Conservation (phyloP, 2,113 vertebrate genomes). For the Fregetta grallaria region DNA sequence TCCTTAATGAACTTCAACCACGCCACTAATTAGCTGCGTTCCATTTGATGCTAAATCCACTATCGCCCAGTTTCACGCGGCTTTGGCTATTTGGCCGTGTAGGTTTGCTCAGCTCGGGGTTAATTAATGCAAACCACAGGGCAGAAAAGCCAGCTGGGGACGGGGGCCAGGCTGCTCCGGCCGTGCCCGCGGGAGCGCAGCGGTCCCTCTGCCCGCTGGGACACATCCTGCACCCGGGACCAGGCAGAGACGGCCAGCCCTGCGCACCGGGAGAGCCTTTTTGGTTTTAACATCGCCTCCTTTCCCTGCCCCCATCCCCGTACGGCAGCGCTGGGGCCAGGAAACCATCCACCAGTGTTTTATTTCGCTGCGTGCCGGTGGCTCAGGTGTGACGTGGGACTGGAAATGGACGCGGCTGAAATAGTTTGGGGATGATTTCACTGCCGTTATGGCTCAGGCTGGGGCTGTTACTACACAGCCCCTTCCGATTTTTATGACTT, state of each 20-base stretch:
- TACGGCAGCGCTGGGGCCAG: not conserved
- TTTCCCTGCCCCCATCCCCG: not conserved
- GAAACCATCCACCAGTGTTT: slow-evolving; percentile 17
- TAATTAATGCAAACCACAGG: not conserved
- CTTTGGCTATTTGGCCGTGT: accelerated
- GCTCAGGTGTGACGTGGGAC: slow-evolving; percentile 56
- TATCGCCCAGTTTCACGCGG: not conserved
- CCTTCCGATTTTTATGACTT: slow-evolving; percentile 69
- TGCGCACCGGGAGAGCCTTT: not conserved
- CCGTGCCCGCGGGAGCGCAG: accelerated
- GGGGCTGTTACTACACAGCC: slow-evolving; percentile 41
- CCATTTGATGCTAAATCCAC: not conserved
- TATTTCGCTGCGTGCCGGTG: not conserved
- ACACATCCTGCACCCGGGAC: not conserved
- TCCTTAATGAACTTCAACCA: not conserved
- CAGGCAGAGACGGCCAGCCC: too few relatives aligned
- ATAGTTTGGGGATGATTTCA: slow-evolving; percentile 69
- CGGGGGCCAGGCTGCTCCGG: not conserved
- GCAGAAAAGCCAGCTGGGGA: not conserved
- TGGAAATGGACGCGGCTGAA: slow-evolving; percentile 45
- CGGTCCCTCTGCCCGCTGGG: accelerated
- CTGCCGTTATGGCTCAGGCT: slow-evolving; percentile 43
- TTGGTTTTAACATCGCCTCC: not conserved
- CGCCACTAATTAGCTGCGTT: not conserved
- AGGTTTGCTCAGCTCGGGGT: not conserved